These are phyloP conservation scores for Sterna hirundo DNA, from an alignment of 2,113 vertebrate genomes.

Conservation along the genomic window DNA sequence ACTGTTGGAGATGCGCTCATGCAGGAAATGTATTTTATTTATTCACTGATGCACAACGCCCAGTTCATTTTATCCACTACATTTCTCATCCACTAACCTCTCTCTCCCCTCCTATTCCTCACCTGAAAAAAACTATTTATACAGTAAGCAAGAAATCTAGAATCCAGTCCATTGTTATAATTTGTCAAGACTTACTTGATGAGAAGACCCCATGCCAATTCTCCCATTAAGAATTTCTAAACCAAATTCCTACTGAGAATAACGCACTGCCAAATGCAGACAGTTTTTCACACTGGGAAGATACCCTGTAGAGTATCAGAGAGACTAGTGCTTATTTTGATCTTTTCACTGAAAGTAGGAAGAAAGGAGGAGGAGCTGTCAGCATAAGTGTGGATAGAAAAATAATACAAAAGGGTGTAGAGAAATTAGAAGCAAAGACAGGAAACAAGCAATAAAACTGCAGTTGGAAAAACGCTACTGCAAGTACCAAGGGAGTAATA, in stretches of 20 bases:
- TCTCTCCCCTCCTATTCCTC: background rate
- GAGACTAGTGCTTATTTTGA: background rate
- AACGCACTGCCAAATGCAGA: background rate
- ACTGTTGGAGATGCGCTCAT: background rate
- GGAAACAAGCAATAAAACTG: background rate
- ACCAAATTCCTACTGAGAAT: background rate
- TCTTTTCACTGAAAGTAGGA: background rate
- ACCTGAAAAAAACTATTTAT: background rate
- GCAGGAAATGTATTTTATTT: constrained; percentile 3
- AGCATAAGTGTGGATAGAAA: background rate
- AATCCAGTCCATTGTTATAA: background rate
- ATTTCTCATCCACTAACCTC: background rate
- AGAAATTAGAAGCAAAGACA: background rate
- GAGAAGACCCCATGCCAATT: background rate
- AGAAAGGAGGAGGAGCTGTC: background rate
- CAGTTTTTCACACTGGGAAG: background rate
- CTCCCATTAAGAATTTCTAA: background rate
- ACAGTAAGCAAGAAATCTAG: background rate
- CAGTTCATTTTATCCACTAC: background rate
- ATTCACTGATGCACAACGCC: background rate
- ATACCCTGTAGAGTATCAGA: background rate
- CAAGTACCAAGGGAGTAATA: background rate
- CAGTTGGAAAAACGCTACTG: background rate
- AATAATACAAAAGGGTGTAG: background rate
- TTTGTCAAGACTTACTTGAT: background rate